A percentile compares a stretch with the other conserved stretches of the same genome.
These are phyloP conservation scores for Limnodromus scolopaceus DNA, from an alignment of 2,797 vertebrate genomes.

Conservation along the genomic window DNA sequence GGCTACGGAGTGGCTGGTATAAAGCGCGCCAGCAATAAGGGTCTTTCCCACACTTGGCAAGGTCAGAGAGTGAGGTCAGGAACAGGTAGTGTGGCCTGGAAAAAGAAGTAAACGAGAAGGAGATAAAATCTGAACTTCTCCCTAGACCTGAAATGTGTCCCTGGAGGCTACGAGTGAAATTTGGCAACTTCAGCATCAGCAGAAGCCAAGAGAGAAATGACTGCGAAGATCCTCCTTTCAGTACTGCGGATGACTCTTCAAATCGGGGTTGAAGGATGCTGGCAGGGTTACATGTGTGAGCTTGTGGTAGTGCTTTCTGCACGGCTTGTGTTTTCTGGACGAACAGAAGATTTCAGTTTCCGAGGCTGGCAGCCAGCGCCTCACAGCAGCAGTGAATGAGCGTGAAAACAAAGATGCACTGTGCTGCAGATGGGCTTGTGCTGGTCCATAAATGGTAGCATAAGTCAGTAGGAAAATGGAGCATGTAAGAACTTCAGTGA, in stretches of 20 bases:
- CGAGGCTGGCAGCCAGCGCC: neutral
- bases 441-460: neutral
- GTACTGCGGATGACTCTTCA: neutral
- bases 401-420: conserved; percentile 1
- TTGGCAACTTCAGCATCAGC: neutral
- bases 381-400: neutral
- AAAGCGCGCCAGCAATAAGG: neutral
- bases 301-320: neutral
- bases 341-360: conserved; percentile 14
- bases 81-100: neutral
- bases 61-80: neutral
- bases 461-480: neutral
- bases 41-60: conserved; percentile 1
- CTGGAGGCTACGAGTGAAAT: neutral
- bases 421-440: neutral
- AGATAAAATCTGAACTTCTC: neutral
- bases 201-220: neutral
- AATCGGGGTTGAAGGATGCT: neutral
- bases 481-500: neutral
- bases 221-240: neutral
- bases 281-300: neutral
- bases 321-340: neutral
- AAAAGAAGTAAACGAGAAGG: neutral
- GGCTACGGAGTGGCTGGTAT: neutral
- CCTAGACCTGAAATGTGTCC: neutral